Base-by-base conservation (phyloP, 1,140 invertebrate genomes). In the Probaryconus sp. region DNA sequence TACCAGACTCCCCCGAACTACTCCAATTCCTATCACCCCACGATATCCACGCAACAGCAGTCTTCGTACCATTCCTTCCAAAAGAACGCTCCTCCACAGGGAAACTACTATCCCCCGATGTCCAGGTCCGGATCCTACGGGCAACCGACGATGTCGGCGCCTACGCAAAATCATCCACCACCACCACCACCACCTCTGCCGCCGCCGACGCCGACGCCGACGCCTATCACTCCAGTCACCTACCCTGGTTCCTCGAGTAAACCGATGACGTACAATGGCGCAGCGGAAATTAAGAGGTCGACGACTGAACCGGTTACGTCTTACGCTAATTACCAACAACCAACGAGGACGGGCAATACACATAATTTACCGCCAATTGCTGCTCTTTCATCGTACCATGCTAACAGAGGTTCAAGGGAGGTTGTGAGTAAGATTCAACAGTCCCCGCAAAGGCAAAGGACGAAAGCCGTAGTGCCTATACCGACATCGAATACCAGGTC, bases 291-390 rank as follows among this genome's bases (percentile, higher is more conserved):
- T 0, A 86, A 82, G 43, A 76, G 79, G n/a, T 71, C 17, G 11
- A 20, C 37, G 7, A n/a, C n/a, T n/a, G 73, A 78, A 24, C 73
- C 77, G 2, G 17, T 47, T 0, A 48, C 58, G 1, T n/a, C 74
- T 0, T 80, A 77, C n/a, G 50, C 38, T 0, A 55, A 71, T 5
- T 85, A 83, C 28, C 63, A 58, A 26, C 53, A 69, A 20, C 21
- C 63, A 0, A 67, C 78, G 37, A 67, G 81, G 17, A 78, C 31
- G 37, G 65, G 75, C 21, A 87, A 84, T 5, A 88, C 88, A 37
- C 89, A 90, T 80, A 89, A 89, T 63, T 72, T 90, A 14, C 89
- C 89, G 3, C 87, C 89, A 0, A 89, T 89, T 14, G 87, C 85
- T 3, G 82, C 86, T 0, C 77, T 90, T 1, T 89, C 89, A 2